phyloP scores from a whole-genome alignment of 2,797 vertebrate genomes.

The Sarcoramphus papa region DNA sequence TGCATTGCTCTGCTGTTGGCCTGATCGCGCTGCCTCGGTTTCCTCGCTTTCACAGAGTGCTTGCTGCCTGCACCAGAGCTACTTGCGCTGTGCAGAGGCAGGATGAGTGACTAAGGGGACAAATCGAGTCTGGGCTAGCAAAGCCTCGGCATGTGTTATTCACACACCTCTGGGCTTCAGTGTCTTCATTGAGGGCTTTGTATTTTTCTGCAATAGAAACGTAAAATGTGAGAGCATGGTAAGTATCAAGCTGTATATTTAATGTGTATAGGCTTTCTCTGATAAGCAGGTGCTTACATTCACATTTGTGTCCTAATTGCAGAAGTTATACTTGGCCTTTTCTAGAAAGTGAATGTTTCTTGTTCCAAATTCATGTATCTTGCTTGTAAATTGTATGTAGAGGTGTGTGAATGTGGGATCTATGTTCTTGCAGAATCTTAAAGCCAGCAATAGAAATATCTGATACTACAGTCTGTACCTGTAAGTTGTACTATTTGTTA shows the following conservation, averaged over 20 bases:
- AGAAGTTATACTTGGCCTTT: not conserved
- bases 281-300: not conserved
- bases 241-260: not conserved
- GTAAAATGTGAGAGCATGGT: not conserved
- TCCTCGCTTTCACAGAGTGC: accelerated
- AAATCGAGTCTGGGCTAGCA: not conserved
- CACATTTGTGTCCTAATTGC: not conserved
- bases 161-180: not conserved
- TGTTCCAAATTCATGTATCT: not conserved
- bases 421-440: not conserved
- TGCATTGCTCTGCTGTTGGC: not conserved
- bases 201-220: accelerated
- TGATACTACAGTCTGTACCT: not conserved
- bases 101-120: not conserved
- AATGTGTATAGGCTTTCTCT: not conserved
- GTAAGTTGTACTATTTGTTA: not conserved
- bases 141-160: not conserved
- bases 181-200: accelerated
- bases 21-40: accelerated
- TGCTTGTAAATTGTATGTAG: not conserved
- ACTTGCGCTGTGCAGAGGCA: accelerated
- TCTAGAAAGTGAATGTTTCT: not conserved
- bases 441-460: not conserved
- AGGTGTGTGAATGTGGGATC: not conserved
- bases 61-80: not conserved